Conservation (phyloP, 2,113 vertebrate species). For the Sarotherodon lohbergeri region DNA sequence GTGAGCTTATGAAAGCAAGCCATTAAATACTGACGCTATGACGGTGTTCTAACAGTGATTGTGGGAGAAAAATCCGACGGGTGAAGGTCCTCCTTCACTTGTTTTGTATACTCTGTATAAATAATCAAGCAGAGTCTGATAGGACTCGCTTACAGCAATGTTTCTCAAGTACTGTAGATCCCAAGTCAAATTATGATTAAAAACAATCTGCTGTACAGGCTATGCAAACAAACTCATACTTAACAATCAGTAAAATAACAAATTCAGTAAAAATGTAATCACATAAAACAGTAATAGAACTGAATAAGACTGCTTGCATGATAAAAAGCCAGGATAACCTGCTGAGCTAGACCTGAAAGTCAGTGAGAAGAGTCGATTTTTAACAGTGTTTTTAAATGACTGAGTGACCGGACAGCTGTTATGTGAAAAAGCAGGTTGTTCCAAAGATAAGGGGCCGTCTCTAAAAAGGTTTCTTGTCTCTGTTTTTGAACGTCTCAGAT, state of each 20-base stretch:
- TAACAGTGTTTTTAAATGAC: fast-evolving
- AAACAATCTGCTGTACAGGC: neutral
- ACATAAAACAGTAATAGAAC: neutral
- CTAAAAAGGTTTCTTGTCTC: neutral
- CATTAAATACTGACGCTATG: fast-evolving
- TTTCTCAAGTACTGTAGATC: neutral
- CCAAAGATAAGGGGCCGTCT: neutral
- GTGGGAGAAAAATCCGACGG: neutral
- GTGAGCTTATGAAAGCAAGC: neutral
- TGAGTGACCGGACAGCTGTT: neutral
- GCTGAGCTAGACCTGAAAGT: neutral
- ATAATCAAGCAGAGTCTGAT: neutral
- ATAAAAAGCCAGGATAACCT: neutral
- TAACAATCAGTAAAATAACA: neutral
- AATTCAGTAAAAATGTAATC: neutral
- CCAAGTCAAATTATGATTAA: neutral
- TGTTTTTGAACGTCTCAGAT: neutral
- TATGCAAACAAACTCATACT: neutral
- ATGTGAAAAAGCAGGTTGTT: neutral
- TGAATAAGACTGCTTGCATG: neutral
- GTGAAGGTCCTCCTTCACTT: neutral
- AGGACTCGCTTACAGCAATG: neutral
- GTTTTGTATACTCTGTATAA: neutral
- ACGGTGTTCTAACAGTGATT: fast-evolving
- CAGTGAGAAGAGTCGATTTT: neutral